phyloP scores from a whole-genome alignment of 2,888 invertebrate genomes.

The Hemaris fuciformis region DNA sequence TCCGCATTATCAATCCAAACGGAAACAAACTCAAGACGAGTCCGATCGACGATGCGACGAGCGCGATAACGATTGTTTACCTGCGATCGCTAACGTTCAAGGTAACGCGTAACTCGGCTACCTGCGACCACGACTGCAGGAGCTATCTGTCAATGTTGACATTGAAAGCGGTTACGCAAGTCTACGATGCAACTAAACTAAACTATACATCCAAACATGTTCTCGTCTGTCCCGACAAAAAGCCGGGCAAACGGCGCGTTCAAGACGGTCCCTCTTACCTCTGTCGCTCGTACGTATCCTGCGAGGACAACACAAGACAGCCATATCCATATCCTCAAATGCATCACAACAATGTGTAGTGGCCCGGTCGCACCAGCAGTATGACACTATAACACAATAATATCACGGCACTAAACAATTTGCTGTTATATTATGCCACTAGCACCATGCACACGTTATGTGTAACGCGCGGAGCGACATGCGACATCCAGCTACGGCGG shows the following conservation, averaged over 20 bases:
- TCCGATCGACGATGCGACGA: slow-evolving; percentile 58
- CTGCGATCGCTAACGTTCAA: slow-evolving; percentile 66
- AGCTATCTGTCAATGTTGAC: slow-evolving; percentile 52
- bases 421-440: slow-evolving; percentile 76
- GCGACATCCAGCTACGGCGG: slow-evolving; percentile 57
- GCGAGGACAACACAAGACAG: slow-evolving; percentile 87
- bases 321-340: slow-evolving; percentile 89
- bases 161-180: slow-evolving; percentile 78
- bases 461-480: slow-evolving; percentile 65
- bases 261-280: slow-evolving; percentile 84
- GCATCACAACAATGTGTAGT: slow-evolving; percentile 84
- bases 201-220: slow-evolving; percentile 30
- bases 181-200: slow-evolving; percentile 40
- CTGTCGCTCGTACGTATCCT: slow-evolving; percentile 88
- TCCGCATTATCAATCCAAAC: slow-evolving; percentile 27
- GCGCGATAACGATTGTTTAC: slow-evolving; percentile 73
- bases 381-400: slow-evolving; percentile 67
- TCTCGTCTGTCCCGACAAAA: slow-evolving; percentile 57
- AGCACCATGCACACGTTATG: slow-evolving; percentile 74
- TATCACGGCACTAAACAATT: slow-evolving; percentile 75
- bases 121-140: slow-evolving; percentile 9
- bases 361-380: slow-evolving; percentile 65
- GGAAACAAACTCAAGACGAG: slow-evolving; percentile 51
- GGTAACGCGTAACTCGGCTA: slow-evolving; percentile 45
- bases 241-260: slow-evolving; percentile 72